These are phyloP conservation scores for Trichonephila inaurata DNA, from an alignment of 1,140 invertebrate genomes.

Conservation along the genomic window DNA sequence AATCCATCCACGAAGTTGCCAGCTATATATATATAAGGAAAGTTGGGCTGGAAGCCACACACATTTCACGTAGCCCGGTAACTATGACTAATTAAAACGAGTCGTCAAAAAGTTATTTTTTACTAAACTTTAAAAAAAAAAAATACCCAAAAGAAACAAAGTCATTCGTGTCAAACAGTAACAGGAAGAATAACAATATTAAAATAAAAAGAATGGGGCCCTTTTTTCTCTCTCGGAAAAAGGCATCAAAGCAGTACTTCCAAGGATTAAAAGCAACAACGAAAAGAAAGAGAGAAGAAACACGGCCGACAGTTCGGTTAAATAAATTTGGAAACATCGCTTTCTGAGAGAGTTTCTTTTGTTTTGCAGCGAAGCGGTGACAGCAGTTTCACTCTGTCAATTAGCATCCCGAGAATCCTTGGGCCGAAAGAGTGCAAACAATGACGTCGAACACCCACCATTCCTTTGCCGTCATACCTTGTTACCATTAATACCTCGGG, in stretches of 20 bases:
- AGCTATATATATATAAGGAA: no score
- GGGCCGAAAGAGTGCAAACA: slow-evolving; percentile 7
- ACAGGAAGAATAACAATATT: not conserved
- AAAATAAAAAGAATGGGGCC: not conserved
- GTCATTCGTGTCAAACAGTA: not conserved
- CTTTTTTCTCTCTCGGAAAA: not conserved
- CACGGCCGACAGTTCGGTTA: not conserved
- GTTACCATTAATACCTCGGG: slow-evolving; percentile 68
- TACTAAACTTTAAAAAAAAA: not conserved
- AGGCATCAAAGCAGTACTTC: not conserved
- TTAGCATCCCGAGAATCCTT: slow-evolving; percentile 26
- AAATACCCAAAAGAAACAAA: not conserved
- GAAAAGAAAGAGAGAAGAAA: not conserved
- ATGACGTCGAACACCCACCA: slow-evolving; percentile 8
- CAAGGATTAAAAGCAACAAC: not conserved
- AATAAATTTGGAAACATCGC: slow-evolving; percentile 35
- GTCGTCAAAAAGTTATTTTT: not conserved
- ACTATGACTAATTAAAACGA: not conserved
- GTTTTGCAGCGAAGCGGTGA: not conserved
- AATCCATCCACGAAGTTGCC: no score
- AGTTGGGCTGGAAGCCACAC: no score
- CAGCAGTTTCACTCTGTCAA: slow-evolving; percentile 42
- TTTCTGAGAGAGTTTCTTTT: not conserved
- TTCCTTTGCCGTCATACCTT: slow-evolving; percentile 62
- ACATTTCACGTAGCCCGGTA: not conserved